These are phyloP conservation scores for Neotoma lepida DNA, from an alignment of 2,113 vertebrate species.

Conservation along the genomic window DNA sequence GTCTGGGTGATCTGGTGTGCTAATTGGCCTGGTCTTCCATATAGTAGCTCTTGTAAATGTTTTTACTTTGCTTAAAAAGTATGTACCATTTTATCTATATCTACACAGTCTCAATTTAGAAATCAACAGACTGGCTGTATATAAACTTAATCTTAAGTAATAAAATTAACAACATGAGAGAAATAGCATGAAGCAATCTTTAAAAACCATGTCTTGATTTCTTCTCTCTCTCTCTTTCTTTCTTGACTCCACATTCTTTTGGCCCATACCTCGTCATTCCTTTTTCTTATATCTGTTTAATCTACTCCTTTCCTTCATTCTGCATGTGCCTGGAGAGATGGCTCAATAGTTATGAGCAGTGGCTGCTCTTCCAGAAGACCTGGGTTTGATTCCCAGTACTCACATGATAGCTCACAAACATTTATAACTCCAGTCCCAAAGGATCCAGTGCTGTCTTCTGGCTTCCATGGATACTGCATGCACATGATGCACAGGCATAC, in stretches of 20 bases:
- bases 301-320: neutral
- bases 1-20: neutral
- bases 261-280: neutral
- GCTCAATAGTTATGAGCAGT: neutral
- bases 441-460: neutral
- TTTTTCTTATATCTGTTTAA: neutral
- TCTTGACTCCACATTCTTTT: neutral
- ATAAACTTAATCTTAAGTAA: constrained; percentile 2
- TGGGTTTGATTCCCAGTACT: neutral
- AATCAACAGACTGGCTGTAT: constrained; percentile 9
- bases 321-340: neutral
- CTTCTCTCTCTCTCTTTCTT: no score
- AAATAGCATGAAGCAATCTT: neutral
- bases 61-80: constrained; percentile 50
- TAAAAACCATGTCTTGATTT: neutral
- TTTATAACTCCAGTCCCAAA: neutral
- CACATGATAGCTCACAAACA: neutral
- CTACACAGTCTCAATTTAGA: neutral
- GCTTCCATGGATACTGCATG: neutral
- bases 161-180: neutral
- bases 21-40: constrained; percentile 10
- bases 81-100: neutral
- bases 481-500: neutral
- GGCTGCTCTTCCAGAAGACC: neutral
- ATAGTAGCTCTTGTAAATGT: neutral